Conservation (phyloP, 2,797 vertebrate genomes). For the Oreonectes daqikongensis region DNA sequence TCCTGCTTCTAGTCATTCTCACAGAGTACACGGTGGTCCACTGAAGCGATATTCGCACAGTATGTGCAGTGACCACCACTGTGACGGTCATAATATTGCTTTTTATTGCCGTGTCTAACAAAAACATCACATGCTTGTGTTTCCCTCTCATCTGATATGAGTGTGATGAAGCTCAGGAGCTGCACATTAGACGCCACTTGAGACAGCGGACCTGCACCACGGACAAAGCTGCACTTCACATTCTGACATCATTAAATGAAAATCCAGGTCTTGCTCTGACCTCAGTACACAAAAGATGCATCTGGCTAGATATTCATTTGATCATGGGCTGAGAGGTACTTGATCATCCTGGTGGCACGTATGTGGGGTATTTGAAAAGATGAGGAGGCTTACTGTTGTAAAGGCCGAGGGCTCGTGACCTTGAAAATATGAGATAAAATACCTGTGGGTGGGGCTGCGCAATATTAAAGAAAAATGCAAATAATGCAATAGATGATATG, state of each 20-base stretch:
- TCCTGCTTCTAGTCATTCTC: slow-evolving; percentile 44
- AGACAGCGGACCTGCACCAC: neutral
- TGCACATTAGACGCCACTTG: slow-evolving; percentile 20
- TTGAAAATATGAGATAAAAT: slow-evolving; percentile 18
- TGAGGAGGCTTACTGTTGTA: neutral
- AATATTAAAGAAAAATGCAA: too few species aligned
- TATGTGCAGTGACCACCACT: neutral
- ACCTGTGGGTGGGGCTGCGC: neutral
- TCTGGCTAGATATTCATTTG: slow-evolving; percentile 39
- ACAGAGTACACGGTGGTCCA: slow-evolving; percentile 21
- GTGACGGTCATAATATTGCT: slow-evolving; percentile 12
- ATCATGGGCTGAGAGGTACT: slow-evolving; percentile 30
- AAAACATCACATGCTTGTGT: neutral
- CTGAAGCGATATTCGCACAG: slow-evolving; percentile 19
- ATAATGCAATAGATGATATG: too few species aligned
- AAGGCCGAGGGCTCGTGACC: too few species aligned
- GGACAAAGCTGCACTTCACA: slow-evolving; percentile 21
- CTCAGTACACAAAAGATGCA: slow-evolving; percentile 21
- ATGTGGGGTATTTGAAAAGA: slow-evolving; percentile 23
- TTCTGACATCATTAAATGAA: slow-evolving; percentile 55
- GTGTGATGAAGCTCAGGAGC: slow-evolving; percentile 17
- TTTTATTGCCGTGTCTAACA: slow-evolving; percentile 17
- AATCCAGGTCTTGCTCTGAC: slow-evolving; percentile 15
- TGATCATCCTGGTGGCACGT: neutral
- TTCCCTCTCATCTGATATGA: slow-evolving; percentile 25